These are phyloP conservation scores for Stenopsyche tienmushanensis DNA, from an alignment of 1,140 invertebrate genomes.

Conservation along the genomic window DNA sequence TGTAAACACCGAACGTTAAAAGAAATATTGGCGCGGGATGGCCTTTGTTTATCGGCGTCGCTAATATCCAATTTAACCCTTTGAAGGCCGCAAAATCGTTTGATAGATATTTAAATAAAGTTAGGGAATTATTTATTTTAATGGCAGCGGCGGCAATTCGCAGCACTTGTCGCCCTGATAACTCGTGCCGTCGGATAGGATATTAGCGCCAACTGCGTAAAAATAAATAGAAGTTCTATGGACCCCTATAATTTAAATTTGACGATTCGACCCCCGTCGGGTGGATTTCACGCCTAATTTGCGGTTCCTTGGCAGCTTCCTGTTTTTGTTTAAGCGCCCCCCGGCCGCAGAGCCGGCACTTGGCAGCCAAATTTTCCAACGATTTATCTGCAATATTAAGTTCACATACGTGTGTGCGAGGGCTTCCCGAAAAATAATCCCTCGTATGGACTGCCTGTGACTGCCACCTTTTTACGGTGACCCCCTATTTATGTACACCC, in stretches of 20 bases:
- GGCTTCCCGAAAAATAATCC: neutral
- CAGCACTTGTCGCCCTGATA: neutral
- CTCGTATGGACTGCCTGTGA: neutral
- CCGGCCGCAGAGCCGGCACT: constrained; percentile 8
- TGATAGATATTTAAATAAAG: too few relatives aligned
- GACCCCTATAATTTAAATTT: constrained; percentile 18
- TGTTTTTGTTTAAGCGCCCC: constrained; percentile 29
- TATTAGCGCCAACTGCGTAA: neutral
- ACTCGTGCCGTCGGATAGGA: neutral
- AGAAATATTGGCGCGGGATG: too few relatives aligned
- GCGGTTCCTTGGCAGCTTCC: constrained; percentile 24
- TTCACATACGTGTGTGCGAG: neutral
- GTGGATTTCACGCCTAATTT: constrained; percentile 34
- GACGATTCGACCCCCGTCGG: constrained; percentile 1
- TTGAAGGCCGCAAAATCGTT: too few relatives aligned
- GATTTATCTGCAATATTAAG: constrained; percentile 4
- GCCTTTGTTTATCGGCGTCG: too few relatives aligned
- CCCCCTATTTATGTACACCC: too few relatives aligned
- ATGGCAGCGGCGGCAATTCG: neutral
- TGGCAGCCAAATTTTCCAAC: constrained; percentile 14
- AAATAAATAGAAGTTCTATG: constrained; percentile 11
- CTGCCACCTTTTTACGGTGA: neutral
- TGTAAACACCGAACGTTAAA: too few relatives aligned
- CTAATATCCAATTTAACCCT: too few relatives aligned
- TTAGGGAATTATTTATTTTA: too few relatives aligned